phyloP scores from a whole-genome alignment of 1,140 invertebrate species.

The Centruroides vittatus region DNA sequence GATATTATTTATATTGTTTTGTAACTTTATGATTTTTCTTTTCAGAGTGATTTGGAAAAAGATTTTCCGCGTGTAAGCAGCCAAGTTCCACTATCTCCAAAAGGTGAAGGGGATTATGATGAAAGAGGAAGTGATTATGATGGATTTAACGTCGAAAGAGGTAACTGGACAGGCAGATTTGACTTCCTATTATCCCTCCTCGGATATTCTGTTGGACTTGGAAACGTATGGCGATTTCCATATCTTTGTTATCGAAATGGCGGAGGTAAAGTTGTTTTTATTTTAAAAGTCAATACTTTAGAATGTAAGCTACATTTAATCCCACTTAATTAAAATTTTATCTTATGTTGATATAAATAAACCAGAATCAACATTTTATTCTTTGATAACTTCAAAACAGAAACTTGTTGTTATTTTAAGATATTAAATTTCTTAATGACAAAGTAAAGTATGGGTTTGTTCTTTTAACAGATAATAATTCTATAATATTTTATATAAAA shows the following conservation, averaged over 20 bases:
- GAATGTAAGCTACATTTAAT: too few species aligned
- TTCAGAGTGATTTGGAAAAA: constrained; percentile 13
- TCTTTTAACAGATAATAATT: too few species aligned
- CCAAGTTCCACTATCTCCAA: constrained; percentile 22
- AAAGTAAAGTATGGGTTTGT: too few species aligned
- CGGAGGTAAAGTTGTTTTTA: constrained; percentile 37
- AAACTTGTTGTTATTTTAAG: too few species aligned
- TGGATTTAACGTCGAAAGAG: constrained; percentile 40
- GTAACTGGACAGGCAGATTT: constrained; percentile 38
- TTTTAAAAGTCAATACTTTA: too few species aligned
- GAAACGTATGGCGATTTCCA: constrained; percentile 59
- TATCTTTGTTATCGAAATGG: constrained; percentile 60
- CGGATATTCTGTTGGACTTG: constrained; percentile 61
- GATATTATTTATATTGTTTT: not conserved
- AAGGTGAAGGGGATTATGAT: constrained; percentile 5
- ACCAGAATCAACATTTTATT: too few species aligned
- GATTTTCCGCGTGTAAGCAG: constrained; percentile 20
- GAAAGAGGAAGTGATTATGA: constrained; percentile 16
- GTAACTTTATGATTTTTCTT: not conserved
- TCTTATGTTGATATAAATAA: too few species aligned
- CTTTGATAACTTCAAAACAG: too few species aligned
- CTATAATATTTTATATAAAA: too few species aligned
- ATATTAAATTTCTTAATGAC: too few species aligned
- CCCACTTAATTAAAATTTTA: too few species aligned
- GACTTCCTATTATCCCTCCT: constrained; percentile 38